Percentiles rank a stretch among this genome's conserved stretches.
These are phyloP conservation scores for Melanotaenia parkinsoni DNA, from an alignment of 2,797 vertebrate genomes.

Conservation along the genomic window DNA sequence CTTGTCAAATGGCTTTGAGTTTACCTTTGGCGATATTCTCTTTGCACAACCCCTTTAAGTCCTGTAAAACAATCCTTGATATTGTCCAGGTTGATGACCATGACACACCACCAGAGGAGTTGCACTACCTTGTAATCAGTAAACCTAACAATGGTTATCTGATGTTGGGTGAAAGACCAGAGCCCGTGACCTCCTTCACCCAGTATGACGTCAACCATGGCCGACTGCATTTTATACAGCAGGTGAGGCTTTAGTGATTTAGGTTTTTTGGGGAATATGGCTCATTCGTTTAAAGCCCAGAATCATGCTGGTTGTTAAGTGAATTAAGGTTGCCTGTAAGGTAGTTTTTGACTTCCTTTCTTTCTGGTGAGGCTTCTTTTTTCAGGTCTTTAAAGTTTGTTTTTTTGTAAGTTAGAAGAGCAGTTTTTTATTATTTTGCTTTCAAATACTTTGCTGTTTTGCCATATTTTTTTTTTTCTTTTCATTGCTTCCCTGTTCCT, in stretches of 20 bases:
- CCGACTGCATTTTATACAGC: slow-evolving; percentile 88
- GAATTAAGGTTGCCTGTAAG: background rate
- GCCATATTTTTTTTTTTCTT: background rate
- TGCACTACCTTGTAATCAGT: slow-evolving; percentile 87
- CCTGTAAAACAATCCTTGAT: background rate
- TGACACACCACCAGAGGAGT: slow-evolving; percentile 88
- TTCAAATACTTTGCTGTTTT: background rate
- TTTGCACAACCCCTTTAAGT: background rate
- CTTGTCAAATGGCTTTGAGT: background rate
- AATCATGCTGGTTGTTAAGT: background rate
- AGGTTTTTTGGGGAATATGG: background rate
- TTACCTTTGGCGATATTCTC: background rate
- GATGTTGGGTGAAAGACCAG: slow-evolving; percentile 81
- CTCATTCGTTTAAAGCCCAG: background rate
- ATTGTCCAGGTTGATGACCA: slow-evolving; percentile 84
- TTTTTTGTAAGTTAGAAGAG: background rate
- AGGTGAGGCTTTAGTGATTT: slow-evolving; percentile 55
- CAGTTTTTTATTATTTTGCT: background rate
- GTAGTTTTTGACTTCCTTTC: background rate
- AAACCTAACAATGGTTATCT: slow-evolving; percentile 90
- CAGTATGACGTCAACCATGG: slow-evolving; percentile 88
- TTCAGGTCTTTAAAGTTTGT: background rate
- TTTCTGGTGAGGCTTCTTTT: background rate
- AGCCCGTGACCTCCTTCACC: slow-evolving; percentile 86
- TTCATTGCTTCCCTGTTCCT: background rate